These are phyloP conservation scores for Huso huso DNA, from an alignment of 2,797 vertebrate species.

Conservation along the genomic window DNA sequence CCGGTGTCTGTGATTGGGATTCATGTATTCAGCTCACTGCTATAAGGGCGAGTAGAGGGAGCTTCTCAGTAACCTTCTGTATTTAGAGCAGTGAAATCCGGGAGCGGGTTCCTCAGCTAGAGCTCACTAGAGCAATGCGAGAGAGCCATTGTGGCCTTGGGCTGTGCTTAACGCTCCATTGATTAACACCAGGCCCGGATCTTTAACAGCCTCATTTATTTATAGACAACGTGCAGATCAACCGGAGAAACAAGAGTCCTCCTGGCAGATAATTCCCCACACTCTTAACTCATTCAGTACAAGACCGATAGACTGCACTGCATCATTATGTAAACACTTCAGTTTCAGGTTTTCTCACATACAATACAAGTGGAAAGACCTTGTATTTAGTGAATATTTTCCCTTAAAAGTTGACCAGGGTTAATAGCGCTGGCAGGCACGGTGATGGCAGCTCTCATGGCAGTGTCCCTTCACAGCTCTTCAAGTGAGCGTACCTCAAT, in stretches of 20 bases:
- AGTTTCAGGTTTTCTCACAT: no score
- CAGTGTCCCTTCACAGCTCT: no score
- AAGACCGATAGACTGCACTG: no score
- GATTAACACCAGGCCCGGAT: slow-evolving; percentile 26
- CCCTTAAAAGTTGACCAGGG: no score
- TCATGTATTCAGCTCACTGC: slow-evolving; percentile 8
- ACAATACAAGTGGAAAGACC: no score
- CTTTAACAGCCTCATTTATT: slow-evolving; percentile 32
- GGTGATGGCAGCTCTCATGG: no score
- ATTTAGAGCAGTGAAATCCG: slow-evolving; percentile 7
- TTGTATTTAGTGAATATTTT: no score
- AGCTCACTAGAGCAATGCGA: slow-evolving; percentile 5
- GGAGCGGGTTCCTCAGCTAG: neutral
- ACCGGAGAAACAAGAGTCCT: slow-evolving; percentile 38
- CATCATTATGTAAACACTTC: no score
- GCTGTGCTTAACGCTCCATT: neutral
- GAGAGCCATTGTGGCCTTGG: slow-evolving; percentile 15
- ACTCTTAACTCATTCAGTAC: neutral
- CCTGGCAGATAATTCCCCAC: neutral
- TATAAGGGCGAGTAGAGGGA: slow-evolving; percentile 5
- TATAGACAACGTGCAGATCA: slow-evolving; percentile 37
- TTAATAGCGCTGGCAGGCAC: no score
- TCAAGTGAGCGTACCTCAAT: no score
- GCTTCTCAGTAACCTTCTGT: neutral
- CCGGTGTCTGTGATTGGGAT: slow-evolving; percentile 4